phyloP scores from a whole-genome alignment of 2,113 vertebrate genomes.

The Numida meleagris region DNA sequence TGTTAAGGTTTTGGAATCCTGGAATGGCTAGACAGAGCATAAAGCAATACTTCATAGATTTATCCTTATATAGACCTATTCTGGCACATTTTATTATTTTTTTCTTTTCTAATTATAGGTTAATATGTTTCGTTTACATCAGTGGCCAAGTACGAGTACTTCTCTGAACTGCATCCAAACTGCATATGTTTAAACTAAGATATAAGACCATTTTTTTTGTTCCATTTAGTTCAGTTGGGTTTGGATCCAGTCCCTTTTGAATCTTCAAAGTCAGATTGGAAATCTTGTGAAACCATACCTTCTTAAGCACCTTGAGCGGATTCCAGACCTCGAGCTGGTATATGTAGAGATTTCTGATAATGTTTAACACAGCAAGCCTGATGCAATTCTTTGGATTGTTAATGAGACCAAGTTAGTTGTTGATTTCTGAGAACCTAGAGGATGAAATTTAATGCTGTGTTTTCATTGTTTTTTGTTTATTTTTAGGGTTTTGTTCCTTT shows the following conservation, averaged over 20 bases:
- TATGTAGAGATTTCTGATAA: background rate
- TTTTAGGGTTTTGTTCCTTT: background rate
- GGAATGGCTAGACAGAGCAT: background rate
- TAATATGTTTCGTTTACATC: slow-evolving; percentile 43
- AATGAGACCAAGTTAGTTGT: background rate
- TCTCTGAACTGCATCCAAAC: slow-evolving; percentile 42
- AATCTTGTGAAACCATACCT: background rate
- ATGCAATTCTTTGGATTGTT: background rate
- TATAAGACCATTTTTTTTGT: background rate
- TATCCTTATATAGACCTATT: slow-evolving; percentile 15
- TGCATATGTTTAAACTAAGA: slow-evolving; percentile 26
- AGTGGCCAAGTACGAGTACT: slow-evolving; percentile 15
- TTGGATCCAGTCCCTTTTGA: slow-evolving; percentile 1
- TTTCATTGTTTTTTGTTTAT: background rate
- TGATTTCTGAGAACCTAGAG: background rate
- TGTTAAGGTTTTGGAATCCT: slow-evolving; percentile 2
- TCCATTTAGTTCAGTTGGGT: background rate
- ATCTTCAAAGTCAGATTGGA: background rate
- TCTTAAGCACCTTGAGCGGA: background rate
- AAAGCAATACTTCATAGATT: slow-evolving; percentile 4
- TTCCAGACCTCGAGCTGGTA: background rate
- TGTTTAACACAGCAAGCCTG: background rate
- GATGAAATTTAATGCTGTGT: background rate
- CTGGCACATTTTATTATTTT: background rate
- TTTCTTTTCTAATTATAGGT: background rate